Conservation (phyloP, 2,797 vertebrate genomes). For the Esox masquinongy region DNA sequence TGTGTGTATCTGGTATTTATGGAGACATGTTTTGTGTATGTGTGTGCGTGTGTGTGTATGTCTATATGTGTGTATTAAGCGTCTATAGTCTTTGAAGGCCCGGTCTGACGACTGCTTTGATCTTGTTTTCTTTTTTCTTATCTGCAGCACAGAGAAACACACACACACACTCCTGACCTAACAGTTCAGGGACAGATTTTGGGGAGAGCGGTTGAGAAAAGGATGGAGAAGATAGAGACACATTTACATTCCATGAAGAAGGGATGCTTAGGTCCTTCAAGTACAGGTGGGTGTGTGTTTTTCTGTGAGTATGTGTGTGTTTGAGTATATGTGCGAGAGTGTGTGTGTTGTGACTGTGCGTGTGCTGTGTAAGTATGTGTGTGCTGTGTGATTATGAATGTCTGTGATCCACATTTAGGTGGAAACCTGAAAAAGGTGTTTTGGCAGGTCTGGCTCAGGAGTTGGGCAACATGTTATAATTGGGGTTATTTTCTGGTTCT, state of each 20-base stretch:
- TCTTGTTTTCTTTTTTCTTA: not conserved
- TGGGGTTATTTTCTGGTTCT: too few species aligned
- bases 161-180: not conserved
- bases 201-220: not conserved
- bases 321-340: not conserved
- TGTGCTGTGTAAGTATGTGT: not conserved
- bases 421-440: not conserved
- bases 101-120: not conserved
- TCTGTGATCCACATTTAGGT: too few species aligned
- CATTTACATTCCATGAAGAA: too few species aligned
- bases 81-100: not conserved
- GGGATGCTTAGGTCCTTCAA: too few species aligned
- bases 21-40: not conserved
- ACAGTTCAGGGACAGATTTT: not conserved
- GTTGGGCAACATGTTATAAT: too few species aligned
- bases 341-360: too few species aligned
- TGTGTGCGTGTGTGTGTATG: slow-evolving; percentile 4
- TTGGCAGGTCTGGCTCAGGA: too few species aligned
- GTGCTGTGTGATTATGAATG: not conserved
- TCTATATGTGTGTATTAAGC: slow-evolving; percentile 1
- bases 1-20: not conserved
- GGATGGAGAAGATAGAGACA: not conserved
- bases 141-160: not conserved
- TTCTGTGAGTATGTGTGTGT: too few species aligned
- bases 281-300: too few species aligned